Conservation (phyloP, 2,888 invertebrate species). For the Norana najaformis region DNA sequence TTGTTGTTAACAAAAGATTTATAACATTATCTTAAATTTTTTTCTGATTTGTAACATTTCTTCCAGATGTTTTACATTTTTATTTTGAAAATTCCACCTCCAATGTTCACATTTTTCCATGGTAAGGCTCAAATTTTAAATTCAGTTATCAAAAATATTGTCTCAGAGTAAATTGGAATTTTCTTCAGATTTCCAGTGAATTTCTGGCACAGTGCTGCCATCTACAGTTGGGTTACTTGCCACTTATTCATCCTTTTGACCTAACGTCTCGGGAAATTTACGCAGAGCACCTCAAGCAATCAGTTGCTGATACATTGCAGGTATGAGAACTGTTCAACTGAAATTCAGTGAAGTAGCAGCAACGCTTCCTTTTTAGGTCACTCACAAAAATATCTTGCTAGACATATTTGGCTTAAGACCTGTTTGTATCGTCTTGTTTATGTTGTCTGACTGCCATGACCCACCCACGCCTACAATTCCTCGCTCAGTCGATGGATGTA, state of each 20-base stretch:
- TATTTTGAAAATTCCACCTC: neutral
- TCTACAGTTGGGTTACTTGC: neutral
- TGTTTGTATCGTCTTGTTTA: too few species aligned
- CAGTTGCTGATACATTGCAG: neutral
- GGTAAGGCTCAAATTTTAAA: neutral
- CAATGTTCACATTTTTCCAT: neutral
- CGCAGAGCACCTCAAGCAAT: neutral
- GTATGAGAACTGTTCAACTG: neutral
- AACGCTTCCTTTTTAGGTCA: too few species aligned
- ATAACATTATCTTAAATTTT: neutral
- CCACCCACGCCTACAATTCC: too few species aligned
- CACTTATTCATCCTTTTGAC: conserved; percentile 20
- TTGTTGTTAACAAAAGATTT: neutral
- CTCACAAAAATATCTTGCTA: too few species aligned
- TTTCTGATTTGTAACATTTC: neutral
- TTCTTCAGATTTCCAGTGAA: conserved; percentile 10
- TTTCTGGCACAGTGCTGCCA: neutral
- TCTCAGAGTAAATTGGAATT: neutral
- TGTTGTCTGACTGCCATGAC: too few species aligned
- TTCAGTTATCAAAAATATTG: neutral
- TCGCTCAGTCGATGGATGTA: too few species aligned
- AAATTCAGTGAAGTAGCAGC: too few species aligned
- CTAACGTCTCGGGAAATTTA: conserved; percentile 9
- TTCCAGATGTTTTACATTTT: neutral
- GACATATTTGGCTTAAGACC: too few species aligned